phyloP scores from a whole-genome alignment of 2,113 vertebrate genomes.

The Cinclus cinclus region DNA sequence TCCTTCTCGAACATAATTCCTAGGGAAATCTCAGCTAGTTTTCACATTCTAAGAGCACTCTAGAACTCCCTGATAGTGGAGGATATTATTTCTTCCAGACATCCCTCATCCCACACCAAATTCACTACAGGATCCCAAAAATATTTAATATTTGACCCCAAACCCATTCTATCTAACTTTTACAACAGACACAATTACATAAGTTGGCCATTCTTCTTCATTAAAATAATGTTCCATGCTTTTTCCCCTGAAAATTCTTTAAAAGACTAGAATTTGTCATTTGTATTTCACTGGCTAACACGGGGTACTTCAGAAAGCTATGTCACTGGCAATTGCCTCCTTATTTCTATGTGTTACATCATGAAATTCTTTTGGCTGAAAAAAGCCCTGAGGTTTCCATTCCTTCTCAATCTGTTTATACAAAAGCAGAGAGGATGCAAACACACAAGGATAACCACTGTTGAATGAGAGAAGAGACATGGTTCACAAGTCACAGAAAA shows the following conservation, averaged over 20 bases:
- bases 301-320: not conserved
- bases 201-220: not conserved
- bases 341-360: not conserved
- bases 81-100: not conserved
- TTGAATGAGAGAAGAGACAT: rapidly evolving
- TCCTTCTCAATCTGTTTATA: not conserved
- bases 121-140: not conserved
- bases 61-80: not conserved
- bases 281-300: not conserved
- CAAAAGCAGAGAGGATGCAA: not conserved
- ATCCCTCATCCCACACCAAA: not conserved
- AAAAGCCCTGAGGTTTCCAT: not conserved
- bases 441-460: not conserved
- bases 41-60: not conserved
- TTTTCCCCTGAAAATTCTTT: not conserved
- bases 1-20: not conserved
- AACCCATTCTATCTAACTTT: not conserved
- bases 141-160: not conserved
- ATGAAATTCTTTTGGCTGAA: not conserved
- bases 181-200: not conserved
- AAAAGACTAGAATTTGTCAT: not conserved
- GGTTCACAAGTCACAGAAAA: not conserved
- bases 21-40: not conserved
- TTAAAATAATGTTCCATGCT: not conserved
- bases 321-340: not conserved